A percentile compares a stretch with the other conserved stretches of the same genome.
phyloP scores from a whole-genome alignment of 1,140 invertebrate species.

The Drosophila punjabiensis region DNA sequence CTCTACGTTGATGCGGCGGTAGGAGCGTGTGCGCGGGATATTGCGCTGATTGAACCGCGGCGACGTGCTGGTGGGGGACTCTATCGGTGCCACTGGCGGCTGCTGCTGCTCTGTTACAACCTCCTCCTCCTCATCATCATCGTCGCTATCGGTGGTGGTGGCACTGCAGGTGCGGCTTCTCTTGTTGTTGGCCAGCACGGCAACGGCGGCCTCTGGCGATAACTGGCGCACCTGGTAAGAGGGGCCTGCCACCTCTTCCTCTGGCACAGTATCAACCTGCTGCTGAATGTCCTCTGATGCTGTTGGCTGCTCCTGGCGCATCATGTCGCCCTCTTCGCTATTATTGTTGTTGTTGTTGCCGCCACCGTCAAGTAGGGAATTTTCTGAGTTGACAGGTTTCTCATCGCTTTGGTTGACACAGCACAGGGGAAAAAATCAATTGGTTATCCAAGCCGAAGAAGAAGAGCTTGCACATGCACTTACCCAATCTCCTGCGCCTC shows the following conservation, averaged over 20 bases:
- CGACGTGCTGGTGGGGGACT: neutral
- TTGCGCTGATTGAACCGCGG: slow-evolving; percentile 30
- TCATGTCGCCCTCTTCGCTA: slow-evolving; percentile 14
- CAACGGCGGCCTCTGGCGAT: slow-evolving; percentile 13
- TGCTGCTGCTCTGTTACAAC: neutral
- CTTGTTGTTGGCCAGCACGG: slow-evolving; percentile 14
- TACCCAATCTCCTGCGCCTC: slow-evolving; percentile 22
- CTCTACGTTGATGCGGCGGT: slow-evolving; percentile 42
- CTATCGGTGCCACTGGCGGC: neutral
- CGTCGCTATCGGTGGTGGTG: slow-evolving; percentile 7
- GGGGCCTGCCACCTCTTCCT: slow-evolving; percentile 10
- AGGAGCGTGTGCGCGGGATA: slow-evolving; percentile 39
- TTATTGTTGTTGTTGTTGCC: slow-evolving; percentile 33
- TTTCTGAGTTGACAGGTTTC: slow-evolving; percentile 2
- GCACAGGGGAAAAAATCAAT: slow-evolving; percentile 37
- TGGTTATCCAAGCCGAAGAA: slow-evolving; percentile 23
- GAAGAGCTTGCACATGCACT: slow-evolving; percentile 22
- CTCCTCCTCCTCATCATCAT: neutral
- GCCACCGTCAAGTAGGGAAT: neutral
- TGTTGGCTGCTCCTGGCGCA: neutral
- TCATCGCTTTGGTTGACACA: slow-evolving; percentile 6
- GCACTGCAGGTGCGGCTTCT: neutral
- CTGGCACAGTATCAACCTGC: neutral
- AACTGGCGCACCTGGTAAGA: neutral
- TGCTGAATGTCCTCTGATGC: neutral